These are phyloP conservation scores for Plecotus auritus DNA, from an alignment of 2,113 vertebrate species.

Conservation along the genomic window DNA sequence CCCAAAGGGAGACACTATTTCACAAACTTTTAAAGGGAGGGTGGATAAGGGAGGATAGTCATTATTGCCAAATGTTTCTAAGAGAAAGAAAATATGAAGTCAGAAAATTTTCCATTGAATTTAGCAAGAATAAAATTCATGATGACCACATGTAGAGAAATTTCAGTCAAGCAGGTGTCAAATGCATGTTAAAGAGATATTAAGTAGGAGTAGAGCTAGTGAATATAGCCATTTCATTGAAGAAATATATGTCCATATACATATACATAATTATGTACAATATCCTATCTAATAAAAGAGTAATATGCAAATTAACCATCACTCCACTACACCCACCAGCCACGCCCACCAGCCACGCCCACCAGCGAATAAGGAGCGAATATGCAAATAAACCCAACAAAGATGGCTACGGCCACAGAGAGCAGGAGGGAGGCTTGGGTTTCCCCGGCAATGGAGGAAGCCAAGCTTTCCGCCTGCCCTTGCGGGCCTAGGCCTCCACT, in stretches of 20 bases:
- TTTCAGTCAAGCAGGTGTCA: neutral
- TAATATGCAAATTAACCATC: too few species aligned
- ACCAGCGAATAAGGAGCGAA: too few species aligned
- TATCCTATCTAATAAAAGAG: too few species aligned
- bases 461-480: too few species aligned
- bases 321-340: too few species aligned
- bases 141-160: neutral
- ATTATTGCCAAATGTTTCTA: neutral
- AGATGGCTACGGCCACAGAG: too few species aligned
- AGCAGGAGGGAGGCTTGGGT: too few species aligned
- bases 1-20: neutral
- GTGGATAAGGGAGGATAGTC: fast-evolving
- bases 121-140: neutral
- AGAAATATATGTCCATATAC: neutral
- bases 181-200: neutral
- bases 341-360: too few species aligned
- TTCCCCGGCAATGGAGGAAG: too few species aligned
- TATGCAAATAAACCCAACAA: too few species aligned
- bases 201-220: neutral
- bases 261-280: neutral
- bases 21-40: neutral
- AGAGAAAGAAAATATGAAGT: neutral
- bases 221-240: neutral
- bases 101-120: neutral
- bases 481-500: too few species aligned